These are phyloP conservation scores for Chydorus sphaericus DNA, from an alignment of 2,888 invertebrate genomes.

Conservation along the genomic window DNA sequence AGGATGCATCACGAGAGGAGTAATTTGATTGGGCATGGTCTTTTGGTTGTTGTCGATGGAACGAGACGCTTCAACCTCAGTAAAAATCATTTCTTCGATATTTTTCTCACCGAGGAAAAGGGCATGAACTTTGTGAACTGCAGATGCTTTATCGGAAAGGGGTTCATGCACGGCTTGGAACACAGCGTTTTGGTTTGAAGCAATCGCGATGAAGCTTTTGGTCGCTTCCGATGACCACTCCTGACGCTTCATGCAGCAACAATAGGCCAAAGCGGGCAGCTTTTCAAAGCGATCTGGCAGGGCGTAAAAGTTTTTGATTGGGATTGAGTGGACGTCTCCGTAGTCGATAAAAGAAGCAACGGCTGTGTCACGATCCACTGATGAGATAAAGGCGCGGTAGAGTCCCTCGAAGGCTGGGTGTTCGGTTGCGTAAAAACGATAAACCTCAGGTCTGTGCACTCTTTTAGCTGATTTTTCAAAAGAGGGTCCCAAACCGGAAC, in stretches of 20 bases:
- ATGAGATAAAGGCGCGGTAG: background rate
- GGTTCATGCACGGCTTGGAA: too few species aligned
- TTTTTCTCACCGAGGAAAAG: too few species aligned
- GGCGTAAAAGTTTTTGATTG: background rate
- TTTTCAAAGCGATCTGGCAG: background rate
- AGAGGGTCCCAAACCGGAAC: background rate
- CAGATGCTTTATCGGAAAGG: too few species aligned
- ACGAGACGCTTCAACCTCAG: too few species aligned
- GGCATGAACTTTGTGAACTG: too few species aligned
- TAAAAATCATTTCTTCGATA: too few species aligned
- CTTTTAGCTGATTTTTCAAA: background rate
- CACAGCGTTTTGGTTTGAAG: too few species aligned
- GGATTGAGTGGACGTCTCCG: background rate
- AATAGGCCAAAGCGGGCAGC: background rate
- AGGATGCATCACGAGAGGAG: too few species aligned
- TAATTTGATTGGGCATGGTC: too few species aligned
- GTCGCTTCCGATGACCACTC: background rate
- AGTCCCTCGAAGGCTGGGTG: slow-evolving; percentile 1
- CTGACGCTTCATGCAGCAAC: background rate
- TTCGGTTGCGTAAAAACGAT: background rate
- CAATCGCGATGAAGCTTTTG: background rate
- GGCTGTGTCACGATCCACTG: background rate
- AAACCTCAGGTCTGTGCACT: background rate
- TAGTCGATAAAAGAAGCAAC: slow-evolving; percentile 1
- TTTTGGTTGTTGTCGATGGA: too few species aligned